Evolutionary conservation across 2,113 vertebrate genomes (phyloP).

Genomic region (Clarias macrocephalus): DNA sequence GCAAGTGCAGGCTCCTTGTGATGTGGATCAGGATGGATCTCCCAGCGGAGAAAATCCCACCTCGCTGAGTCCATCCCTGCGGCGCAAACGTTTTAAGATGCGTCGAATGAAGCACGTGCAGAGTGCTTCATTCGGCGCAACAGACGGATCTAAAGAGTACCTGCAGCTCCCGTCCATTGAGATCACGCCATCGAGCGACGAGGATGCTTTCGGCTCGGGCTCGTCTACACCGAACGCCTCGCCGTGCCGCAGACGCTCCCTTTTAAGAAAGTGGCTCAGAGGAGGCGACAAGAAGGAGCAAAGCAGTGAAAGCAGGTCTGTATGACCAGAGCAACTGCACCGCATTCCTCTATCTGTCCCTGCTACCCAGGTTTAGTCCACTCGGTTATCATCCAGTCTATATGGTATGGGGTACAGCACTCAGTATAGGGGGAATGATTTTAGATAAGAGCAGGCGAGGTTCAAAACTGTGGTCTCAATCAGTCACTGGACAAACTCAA

Average conservation of each 20-base stretch:
- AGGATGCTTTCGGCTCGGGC: conserved; percentile 81
- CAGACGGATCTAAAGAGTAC: conserved; percentile 77
- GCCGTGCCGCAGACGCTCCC: conserved; percentile 80
- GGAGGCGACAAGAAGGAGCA: conserved; percentile 77
- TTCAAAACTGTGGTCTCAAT: background rate
- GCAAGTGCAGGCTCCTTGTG: conserved; percentile 68
- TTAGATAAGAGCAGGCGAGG: background rate
- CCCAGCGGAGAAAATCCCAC: conserved; percentile 19
- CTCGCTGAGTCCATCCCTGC: conserved; percentile 74
- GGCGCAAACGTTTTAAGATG: conserved; percentile 81
- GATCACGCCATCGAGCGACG: conserved; percentile 86
- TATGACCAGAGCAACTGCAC: conserved; percentile 42
- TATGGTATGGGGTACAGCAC: background rate
- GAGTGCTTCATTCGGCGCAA: no score
- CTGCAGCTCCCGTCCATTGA: conserved; percentile 86
- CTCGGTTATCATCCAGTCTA: background rate
- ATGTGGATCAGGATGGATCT: conserved; percentile 54
- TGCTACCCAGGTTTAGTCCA: background rate
- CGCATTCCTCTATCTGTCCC: background rate
- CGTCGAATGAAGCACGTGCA: conserved; percentile 75
- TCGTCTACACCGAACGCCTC: conserved; percentile 84
- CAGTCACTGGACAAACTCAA: background rate
- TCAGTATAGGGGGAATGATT: background rate
- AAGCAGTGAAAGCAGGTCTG: conserved; percentile 83
- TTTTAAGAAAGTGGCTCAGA: conserved; percentile 79